These are phyloP conservation scores for Odontamblyopus rebecca DNA, from an alignment of 2,797 vertebrate genomes.

Conservation along the genomic window DNA sequence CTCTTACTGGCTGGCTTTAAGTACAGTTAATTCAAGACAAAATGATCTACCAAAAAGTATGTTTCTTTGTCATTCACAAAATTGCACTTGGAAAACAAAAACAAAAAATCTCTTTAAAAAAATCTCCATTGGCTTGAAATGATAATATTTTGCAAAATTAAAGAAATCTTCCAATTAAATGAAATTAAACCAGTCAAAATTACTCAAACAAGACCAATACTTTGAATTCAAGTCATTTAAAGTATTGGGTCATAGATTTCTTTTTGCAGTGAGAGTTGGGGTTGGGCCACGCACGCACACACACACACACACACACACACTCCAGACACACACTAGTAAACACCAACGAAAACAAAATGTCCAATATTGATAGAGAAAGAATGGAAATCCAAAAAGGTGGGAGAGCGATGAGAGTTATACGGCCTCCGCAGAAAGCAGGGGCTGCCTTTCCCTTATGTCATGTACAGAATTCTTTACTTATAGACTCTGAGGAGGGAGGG, in stretches of 20 bases:
- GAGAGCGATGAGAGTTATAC: conserved; percentile 66
- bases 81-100: background rate
- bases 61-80: background rate
- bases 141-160: background rate
- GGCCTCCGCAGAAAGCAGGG: conserved; percentile 56
- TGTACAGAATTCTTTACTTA: conserved; percentile 61
- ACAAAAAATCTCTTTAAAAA: background rate
- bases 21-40: background rate
- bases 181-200: background rate
- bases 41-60: background rate
- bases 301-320: conserved; percentile 13
- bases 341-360: conserved; percentile 74
- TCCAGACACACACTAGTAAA: conserved; percentile 60
- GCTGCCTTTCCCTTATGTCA: conserved; percentile 78
- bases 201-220: background rate
- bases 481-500: conserved; percentile 53
- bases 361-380: conserved; percentile 74
- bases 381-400: conserved; percentile 64
- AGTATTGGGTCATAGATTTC: background rate
- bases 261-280: background rate
- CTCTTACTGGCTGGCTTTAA: background rate
- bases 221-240: background rate
- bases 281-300: conserved; percentile 1
- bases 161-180: background rate
- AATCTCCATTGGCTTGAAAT: background rate